These are phyloP conservation scores for Stramonita haemastoma DNA, from an alignment of 2,888 invertebrate species.

Conservation along the genomic window DNA sequence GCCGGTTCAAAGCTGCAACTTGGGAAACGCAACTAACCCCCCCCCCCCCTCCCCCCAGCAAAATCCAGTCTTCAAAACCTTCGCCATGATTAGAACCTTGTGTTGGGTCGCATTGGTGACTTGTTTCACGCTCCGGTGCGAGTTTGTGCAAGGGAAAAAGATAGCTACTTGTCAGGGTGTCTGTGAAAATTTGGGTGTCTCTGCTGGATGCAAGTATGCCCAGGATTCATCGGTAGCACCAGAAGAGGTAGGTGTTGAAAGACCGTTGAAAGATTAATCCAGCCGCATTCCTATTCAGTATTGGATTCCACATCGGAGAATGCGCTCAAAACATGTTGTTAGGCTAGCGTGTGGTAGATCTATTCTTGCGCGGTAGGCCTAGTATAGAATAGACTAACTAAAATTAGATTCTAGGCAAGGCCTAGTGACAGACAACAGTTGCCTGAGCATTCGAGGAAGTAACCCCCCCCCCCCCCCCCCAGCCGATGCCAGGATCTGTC, in stretches of 20 bases:
- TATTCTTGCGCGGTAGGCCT: no score
- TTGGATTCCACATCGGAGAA: no score
- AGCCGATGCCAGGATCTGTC: no score
- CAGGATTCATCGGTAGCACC: background rate
- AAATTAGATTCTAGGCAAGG: no score
- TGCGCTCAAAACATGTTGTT: no score
- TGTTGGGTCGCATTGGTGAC: background rate
- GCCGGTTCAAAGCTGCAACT: no score
- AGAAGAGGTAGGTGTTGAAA: slow-evolving; percentile 5
- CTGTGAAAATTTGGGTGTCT: background rate
- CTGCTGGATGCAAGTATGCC: background rate
- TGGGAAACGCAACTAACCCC: no score
- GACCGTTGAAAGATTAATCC: background rate
- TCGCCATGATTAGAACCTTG: background rate
- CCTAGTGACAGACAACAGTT: no score
- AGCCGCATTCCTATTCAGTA: background rate
- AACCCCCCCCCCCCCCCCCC: background rate
- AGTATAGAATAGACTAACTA: no score
- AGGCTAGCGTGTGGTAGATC: no score
- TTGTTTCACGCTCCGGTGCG: background rate
- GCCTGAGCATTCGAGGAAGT: background rate
- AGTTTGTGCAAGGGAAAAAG: background rate
- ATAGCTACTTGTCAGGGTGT: background rate
- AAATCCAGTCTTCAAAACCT: no score
- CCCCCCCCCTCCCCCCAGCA: no score